Evolutionary conservation across 2,113 vertebrate genomes (phyloP), one percentile per base, ranked within the genome.

Genomic region (Sinocyclocheilus rhinocerous): DNA sequence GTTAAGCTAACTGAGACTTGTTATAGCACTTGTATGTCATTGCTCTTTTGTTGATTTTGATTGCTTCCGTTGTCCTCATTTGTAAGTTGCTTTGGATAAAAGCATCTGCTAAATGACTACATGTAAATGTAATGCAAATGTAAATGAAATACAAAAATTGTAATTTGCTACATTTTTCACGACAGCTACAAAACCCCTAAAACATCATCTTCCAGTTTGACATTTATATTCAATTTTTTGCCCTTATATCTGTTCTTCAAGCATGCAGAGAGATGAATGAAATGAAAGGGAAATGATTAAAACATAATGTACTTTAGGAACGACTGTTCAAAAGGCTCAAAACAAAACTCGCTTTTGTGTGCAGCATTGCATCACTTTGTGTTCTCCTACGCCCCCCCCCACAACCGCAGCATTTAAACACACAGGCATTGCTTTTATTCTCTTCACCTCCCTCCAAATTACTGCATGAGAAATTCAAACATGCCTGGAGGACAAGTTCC

Each of bases 391-490:
- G 16, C 61, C 39, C 29, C 22, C 61, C 76, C 50, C 52, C 42
- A 36, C 15, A 79, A 67, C 36, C 81, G 26, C 65, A 70, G 26
- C 16, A 52, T 24, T 52, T 83, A 83, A 70, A 26, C 45, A 33
- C 26, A 10, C 84, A 72, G 39, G 52, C 72, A 26, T 57, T 73
- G 69, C 72, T 89, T 86, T 84, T 69, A 84, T 72, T 61, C 52
- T 87, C 50, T 76, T 57, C 36, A 81, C 82, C 78, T 80, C 24
- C 73, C 65, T 50, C 39, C 52, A 22, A 63, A 84, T 87, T 78
- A 63, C 57, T 76, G 81, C 39, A 70, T 69, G 70, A 82, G 88
- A 89, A 89, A 87, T 87, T 72, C 59, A 89, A 87, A 89, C 59
- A 33, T 33, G 57, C 42, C 76, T 67, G 36, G 9, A 72, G 50